These are phyloP conservation scores for Timandra comae DNA, from an alignment of 2,888 invertebrate species.

Conservation along the genomic window DNA sequence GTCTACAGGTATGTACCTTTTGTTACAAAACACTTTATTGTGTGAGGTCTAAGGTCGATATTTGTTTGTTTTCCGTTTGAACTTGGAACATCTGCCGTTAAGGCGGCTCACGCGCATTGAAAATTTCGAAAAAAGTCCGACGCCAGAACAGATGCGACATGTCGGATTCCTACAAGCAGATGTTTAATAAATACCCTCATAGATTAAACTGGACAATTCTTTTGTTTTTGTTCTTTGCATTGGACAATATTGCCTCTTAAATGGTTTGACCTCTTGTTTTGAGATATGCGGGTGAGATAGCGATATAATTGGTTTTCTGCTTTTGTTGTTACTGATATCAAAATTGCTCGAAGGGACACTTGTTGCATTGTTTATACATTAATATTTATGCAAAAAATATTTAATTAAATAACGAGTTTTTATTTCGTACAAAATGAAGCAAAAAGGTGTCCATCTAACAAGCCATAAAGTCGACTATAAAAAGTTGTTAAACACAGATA, in stretches of 20 bases:
- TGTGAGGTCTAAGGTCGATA: constrained; percentile 18
- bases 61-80: constrained; percentile 13
- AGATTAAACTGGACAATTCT: constrained; percentile 62
- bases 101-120: constrained; percentile 65
- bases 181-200: constrained; percentile 72
- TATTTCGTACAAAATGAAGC: too few species aligned
- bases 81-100: constrained; percentile 62
- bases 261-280: constrained; percentile 52
- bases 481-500: too few species aligned
- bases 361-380: constrained; percentile 13
- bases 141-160: constrained; percentile 70
- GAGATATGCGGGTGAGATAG: constrained; percentile 64
- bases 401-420: too few species aligned
- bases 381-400: too few species aligned
- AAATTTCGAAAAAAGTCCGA: constrained; percentile 65
- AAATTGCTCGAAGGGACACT: constrained; percentile 34
- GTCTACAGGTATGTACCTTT: constrained; percentile 6
- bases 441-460: too few species aligned
- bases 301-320: constrained; percentile 49
- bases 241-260: constrained; percentile 63
- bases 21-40: too few species aligned
- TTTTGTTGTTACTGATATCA: constrained; percentile 34
- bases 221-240: constrained; percentile 63
- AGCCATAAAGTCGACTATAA: too few species aligned
- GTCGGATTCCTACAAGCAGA: constrained; percentile 71